phyloP scores from a whole-genome alignment of 1,140 invertebrate species.

The Hestina assimilis region DNA sequence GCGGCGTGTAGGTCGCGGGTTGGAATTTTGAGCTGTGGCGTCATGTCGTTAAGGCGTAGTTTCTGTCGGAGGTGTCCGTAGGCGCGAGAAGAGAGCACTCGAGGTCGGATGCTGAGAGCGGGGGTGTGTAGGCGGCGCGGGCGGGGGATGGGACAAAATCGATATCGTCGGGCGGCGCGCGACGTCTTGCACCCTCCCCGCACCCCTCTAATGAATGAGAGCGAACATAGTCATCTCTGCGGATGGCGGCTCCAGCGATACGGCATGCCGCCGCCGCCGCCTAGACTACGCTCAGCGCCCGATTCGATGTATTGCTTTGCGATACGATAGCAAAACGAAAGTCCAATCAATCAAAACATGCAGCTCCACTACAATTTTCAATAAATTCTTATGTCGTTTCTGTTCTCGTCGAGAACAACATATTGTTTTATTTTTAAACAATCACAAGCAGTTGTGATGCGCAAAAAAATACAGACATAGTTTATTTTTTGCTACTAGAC shows the following conservation, averaged over 20 bases:
- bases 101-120: slow-evolving; percentile 74
- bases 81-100: slow-evolving; percentile 73
- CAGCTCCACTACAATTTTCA: slow-evolving; percentile 30
- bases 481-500: neutral
- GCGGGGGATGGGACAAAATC: slow-evolving; percentile 72
- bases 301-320: slow-evolving; percentile 45
- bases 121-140: slow-evolving; percentile 52
- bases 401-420: neutral
- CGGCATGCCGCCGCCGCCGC: slow-evolving; percentile 48
- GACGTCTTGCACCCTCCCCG: slow-evolving; percentile 62
- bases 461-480: neutral
- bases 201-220: slow-evolving; percentile 75
- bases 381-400: slow-evolving; percentile 16
- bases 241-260: slow-evolving; percentile 64
- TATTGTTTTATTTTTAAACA: neutral
- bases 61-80: slow-evolving; percentile 69
- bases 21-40: slow-evolving; percentile 72
- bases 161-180: slow-evolving; percentile 73
- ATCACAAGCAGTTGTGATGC: neutral
- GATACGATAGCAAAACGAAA: slow-evolving; percentile 50
- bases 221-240: slow-evolving; percentile 73
- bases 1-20: slow-evolving; percentile 35
- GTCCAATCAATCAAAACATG: slow-evolving; percentile 43
- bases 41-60: slow-evolving; percentile 71
- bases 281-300: slow-evolving; percentile 40